A percentile compares a stretch with the other conserved stretches of the same genome.
Evolutionary conservation across 2,113 vertebrate species (phyloP).

Genomic region (Seriola quinqueradiata): DNA sequence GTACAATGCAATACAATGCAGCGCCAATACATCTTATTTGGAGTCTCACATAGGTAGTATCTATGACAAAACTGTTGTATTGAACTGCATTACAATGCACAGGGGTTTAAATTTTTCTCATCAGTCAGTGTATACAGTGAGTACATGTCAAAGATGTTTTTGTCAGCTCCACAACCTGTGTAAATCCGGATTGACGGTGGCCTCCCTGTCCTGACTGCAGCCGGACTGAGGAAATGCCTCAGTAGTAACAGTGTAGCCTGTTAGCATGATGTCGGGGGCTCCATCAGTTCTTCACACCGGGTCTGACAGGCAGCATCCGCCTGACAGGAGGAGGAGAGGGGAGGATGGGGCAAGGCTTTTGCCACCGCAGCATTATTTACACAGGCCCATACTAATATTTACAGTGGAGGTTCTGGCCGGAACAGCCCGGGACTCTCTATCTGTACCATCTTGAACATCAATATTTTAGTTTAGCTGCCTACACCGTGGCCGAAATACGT

Average conservation of each 20-base stretch:
- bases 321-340: slow-evolving; percentile 39
- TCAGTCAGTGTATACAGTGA: background rate
- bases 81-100: background rate
- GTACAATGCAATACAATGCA: background rate
- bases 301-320: slow-evolving; percentile 55
- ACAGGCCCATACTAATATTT: slow-evolving; percentile 33
- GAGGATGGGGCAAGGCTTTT: slow-evolving; percentile 37
- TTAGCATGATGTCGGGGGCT: slow-evolving; percentile 41
- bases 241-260: background rate
- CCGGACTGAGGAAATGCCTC: background rate
- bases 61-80: background rate
- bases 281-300: slow-evolving; percentile 37
- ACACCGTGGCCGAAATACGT: slow-evolving; percentile 10
- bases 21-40: background rate
- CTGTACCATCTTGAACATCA: slow-evolving; percentile 31
- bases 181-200: background rate
- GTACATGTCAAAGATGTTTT: background rate
- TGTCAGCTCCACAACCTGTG: background rate
- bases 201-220: slow-evolving; percentile 22
- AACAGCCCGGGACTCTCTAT: background rate
- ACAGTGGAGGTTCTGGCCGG: background rate
- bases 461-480: slow-evolving; percentile 61
- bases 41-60: background rate
- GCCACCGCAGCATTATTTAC: slow-evolving; percentile 40
- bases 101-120: background rate